phyloP scores from a whole-genome alignment of 2,888 invertebrate species.

The Caenorhabditis angaria region DNA sequence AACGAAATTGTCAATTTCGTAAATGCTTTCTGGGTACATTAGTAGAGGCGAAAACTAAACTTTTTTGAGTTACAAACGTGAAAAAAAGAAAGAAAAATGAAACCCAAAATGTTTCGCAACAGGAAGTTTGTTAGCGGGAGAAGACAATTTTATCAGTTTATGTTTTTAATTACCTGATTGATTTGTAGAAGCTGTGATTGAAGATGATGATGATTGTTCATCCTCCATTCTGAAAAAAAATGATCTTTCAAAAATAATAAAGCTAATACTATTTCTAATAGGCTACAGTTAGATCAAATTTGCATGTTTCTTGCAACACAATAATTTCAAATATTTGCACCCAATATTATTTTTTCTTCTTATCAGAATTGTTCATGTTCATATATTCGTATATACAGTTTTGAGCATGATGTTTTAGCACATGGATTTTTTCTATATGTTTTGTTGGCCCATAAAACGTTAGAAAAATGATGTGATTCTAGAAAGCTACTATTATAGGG shows the following conservation, averaged over 20 bases:
- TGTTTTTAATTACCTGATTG: neutral
- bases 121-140: no score
- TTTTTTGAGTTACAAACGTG: neutral
- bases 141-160: no score
- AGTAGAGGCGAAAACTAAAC: neutral
- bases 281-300: no score
- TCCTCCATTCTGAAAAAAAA: neutral
- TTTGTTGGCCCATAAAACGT: neutral
- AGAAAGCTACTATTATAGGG: neutral
- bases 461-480: neutral
- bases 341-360: no score
- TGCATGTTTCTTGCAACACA: no score
- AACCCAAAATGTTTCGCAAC: neutral
- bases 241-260: no score
- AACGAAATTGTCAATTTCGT: conserved; percentile 4
- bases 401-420: neutral
- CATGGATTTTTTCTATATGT: neutral
- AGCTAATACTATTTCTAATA: no score
- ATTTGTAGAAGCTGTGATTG: neutral
- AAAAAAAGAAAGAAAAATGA: no score
- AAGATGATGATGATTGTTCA: neutral
- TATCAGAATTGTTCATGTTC: neutral
- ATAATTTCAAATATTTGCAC: no score
- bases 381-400: neutral
- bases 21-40: neutral